Conservation (phyloP, 2,113 vertebrate genomes). For the Sander lucioperca region DNA sequence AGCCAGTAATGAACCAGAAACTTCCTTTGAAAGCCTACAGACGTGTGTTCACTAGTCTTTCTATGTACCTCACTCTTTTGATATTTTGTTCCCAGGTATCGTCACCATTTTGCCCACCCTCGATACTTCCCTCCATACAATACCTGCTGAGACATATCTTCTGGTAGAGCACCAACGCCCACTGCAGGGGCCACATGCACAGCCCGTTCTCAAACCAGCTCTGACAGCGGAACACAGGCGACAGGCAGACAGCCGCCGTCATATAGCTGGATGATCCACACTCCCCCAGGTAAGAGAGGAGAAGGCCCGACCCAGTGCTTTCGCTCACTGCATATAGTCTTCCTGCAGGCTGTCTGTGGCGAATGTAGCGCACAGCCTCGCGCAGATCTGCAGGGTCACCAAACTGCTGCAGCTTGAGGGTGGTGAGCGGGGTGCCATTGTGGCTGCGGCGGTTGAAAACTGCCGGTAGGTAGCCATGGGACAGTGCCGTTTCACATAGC, state of each 20-base stretch:
- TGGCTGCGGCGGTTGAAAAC: conserved; percentile 91
- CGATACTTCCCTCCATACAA: conserved; percentile 2
- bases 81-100: neutral
- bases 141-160: conserved; percentile 87
- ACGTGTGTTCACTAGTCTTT: neutral
- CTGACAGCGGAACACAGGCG: conserved; percentile 87
- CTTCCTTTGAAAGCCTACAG: neutral
- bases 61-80: neutral
- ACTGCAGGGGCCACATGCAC: conserved; percentile 78
- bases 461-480: conserved; percentile 86
- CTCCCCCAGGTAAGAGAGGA: conserved; percentile 89
- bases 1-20: neutral
- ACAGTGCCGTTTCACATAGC: conserved; percentile 85
- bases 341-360: conserved; percentile 84
- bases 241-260: conserved; percentile 87
- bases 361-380: conserved; percentile 87
- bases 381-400: conserved; percentile 87
- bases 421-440: conserved; percentile 88
- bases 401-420: conserved; percentile 88
- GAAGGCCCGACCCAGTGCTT: conserved; percentile 87
- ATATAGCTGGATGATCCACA: conserved; percentile 89
- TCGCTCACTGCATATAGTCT: conserved; percentile 87
- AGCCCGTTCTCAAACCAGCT: conserved; percentile 87
- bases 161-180: conserved; percentile 84
- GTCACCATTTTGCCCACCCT: neutral